A percentile compares a stretch with the other conserved stretches of the same genome.
Evolutionary conservation across 2,113 vertebrate genomes (phyloP).

Genomic region (Nesogale talazaci): DNA sequence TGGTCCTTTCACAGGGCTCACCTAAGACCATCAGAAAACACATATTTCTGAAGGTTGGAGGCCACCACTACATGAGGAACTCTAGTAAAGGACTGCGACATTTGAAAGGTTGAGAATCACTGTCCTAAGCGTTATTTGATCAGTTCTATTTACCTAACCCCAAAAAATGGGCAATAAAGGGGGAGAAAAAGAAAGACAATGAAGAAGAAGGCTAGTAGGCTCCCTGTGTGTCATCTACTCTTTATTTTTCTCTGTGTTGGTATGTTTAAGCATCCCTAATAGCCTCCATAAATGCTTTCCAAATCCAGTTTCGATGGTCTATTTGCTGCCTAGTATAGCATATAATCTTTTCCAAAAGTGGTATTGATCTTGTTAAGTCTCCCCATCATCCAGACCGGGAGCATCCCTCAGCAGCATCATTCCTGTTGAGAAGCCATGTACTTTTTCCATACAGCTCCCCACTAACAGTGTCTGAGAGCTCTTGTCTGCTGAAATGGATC

Average conservation of each 20-base stretch:
- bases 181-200: neutral
- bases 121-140: neutral
- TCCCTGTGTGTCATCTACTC: constrained; percentile 1
- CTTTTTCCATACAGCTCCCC: constrained; percentile 19
- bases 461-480: neutral
- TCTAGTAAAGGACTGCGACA: no score
- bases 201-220: constrained; percentile 15
- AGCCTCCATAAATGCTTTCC: constrained; percentile 85
- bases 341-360: constrained; percentile 87
- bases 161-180: constrained; percentile 10
- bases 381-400: constrained; percentile 77
- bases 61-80: no score
- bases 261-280: constrained; percentile 82
- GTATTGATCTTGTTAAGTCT: constrained; percentile 88
- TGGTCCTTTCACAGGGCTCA: no score
- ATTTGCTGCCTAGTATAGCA: constrained; percentile 89
- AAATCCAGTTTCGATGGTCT: constrained; percentile 87
- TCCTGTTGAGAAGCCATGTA: constrained; percentile 64
- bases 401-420: constrained; percentile 70
- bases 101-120: no score
- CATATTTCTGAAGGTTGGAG: no score
- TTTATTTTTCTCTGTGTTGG: constrained; percentile 60
- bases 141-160: neutral
- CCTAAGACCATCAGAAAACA: no score
- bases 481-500: constrained; percentile 27